Conservation (phyloP, 2,113 vertebrate genomes). For the Eira barbara region DNA sequence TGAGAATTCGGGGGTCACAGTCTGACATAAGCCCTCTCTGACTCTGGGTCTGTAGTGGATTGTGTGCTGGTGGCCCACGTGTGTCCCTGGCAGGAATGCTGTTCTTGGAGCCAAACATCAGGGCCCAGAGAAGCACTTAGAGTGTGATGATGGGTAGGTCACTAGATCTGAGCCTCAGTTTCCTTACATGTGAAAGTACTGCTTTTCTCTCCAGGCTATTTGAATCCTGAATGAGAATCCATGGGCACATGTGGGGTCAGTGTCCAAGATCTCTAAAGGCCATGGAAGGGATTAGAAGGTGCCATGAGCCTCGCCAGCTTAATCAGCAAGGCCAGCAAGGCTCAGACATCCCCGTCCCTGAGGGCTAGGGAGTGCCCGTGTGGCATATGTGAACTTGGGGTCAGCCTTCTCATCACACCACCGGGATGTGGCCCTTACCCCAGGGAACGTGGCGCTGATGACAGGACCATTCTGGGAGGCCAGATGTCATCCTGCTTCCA, state of each 20-base stretch:
- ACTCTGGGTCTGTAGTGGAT: background rate
- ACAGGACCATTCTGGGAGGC: background rate
- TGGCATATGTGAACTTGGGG: too few relatives aligned
- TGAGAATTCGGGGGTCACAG: background rate
- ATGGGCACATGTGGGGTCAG: too few relatives aligned
- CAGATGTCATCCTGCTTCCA: background rate
- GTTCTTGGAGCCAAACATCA: background rate
- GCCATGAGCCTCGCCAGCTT: background rate
- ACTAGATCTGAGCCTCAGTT: background rate
- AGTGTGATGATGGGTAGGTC: too few relatives aligned
- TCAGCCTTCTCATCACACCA: background rate
- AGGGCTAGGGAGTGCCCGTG: too few relatives aligned
- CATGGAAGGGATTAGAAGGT: background rate
- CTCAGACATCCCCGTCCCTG: too few relatives aligned
- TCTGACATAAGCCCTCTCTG: background rate
- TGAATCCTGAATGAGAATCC: background rate
- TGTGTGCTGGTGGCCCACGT: fast-evolving
- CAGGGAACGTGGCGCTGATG: background rate
- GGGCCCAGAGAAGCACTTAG: background rate
- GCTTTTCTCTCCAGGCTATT: background rate
- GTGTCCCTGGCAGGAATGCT: background rate
- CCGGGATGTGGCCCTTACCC: background rate
- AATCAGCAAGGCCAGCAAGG: too few relatives aligned
- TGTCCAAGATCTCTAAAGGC: background rate
- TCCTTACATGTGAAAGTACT: background rate